Evolutionary conservation across 2,113 vertebrate species (phyloP).

Genomic region (Pseudorectes ferrugineus): DNA sequence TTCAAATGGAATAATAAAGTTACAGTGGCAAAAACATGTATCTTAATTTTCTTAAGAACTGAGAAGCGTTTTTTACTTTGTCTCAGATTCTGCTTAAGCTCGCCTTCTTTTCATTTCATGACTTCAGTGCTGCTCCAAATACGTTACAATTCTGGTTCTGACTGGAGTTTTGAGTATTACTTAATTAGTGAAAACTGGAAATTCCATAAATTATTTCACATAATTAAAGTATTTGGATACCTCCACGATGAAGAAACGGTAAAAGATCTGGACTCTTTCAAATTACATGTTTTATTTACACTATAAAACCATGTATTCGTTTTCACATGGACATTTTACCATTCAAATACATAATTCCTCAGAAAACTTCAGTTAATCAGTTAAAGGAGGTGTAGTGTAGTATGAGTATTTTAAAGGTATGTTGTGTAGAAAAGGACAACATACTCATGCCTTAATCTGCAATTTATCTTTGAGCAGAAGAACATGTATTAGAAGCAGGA

Average conservation of each 20-base stretch:
- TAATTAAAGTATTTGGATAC: neutral
- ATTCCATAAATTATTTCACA: neutral
- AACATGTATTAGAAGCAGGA: neutral
- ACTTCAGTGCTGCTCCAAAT: neutral
- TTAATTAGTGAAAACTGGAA: neutral
- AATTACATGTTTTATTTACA: neutral
- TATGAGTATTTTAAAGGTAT: neutral
- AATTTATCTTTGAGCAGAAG: neutral
- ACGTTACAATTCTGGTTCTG: neutral
- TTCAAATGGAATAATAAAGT: conserved; percentile 10
- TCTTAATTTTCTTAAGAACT: conserved; percentile 1
- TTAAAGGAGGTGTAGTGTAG: neutral
- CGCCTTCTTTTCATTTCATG: neutral
- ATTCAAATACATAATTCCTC: neutral
- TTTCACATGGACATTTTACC: neutral
- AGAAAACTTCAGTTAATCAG: neutral
- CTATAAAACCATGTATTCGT: neutral
- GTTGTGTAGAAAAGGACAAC: neutral
- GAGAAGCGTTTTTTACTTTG: neutral
- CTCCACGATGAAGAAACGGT: neutral
- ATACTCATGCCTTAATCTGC: neutral
- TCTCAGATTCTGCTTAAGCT: neutral
- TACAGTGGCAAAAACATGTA: neutral
- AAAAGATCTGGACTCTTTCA: neutral
- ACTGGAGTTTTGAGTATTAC: neutral